phyloP scores from a whole-genome alignment of 2,888 invertebrate species.

The Drosophila glabriapex region DNA sequence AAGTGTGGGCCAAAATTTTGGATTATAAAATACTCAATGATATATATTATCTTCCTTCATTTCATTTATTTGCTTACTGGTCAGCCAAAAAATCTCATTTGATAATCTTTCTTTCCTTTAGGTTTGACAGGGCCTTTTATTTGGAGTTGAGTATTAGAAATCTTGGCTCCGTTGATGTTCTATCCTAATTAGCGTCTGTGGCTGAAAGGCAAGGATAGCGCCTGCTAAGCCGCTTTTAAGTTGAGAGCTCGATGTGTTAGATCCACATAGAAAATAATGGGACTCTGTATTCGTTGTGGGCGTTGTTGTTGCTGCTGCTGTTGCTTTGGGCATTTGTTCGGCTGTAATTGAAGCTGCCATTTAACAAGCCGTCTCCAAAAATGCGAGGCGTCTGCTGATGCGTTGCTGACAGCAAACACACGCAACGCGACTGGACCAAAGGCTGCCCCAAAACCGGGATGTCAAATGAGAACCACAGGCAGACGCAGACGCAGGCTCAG shows the following conservation, averaged over 20 bases:
- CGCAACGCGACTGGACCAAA: constrained; percentile 36
- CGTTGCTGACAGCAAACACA: constrained; percentile 71
- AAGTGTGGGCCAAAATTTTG: background rate
- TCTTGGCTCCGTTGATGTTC: constrained; percentile 8
- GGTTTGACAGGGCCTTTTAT: background rate
- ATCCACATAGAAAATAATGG: constrained; percentile 38
- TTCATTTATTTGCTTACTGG: background rate
- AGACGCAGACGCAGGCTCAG: constrained; percentile 11
- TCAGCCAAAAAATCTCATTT: background rate
- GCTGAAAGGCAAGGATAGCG: constrained; percentile 42
- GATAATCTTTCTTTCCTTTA: background rate
- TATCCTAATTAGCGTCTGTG: constrained; percentile 53
- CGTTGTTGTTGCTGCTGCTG: constrained; percentile 21
- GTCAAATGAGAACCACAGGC: constrained; percentile 58
- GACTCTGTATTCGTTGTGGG: background rate
- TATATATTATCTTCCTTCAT: background rate
- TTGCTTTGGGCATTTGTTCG: constrained; percentile 45
- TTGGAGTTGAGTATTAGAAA: constrained; percentile 14
- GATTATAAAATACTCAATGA: background rate
- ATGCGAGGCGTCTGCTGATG: constrained; percentile 57
- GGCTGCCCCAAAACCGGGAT: constrained; percentile 34
- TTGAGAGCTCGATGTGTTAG: constrained; percentile 28
- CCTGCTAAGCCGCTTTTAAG: constrained; percentile 65
- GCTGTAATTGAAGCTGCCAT: constrained; percentile 69
- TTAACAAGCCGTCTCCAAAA: constrained; percentile 41